Conservation (phyloP, 2,113 vertebrate species). For the Syrmaticus mikado region DNA sequence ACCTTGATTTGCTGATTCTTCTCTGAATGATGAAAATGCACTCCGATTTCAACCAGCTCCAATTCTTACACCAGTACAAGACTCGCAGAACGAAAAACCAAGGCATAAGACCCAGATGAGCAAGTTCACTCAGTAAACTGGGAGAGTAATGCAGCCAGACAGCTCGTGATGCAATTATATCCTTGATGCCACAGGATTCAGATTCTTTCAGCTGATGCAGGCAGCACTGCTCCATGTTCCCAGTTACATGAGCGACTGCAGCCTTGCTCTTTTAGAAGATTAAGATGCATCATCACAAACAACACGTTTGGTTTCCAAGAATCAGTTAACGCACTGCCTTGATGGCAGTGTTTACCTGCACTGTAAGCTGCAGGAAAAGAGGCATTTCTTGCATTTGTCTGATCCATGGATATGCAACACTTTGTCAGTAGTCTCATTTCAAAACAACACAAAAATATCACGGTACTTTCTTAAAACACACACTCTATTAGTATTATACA, state of each 20-base stretch:
- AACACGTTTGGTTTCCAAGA: background rate
- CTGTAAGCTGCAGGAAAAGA: background rate
- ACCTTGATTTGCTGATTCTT: background rate
- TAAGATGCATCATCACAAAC: background rate
- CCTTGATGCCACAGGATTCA: background rate
- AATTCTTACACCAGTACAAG: background rate
- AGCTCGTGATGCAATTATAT: background rate
- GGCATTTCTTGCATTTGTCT: background rate
- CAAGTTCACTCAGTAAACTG: background rate
- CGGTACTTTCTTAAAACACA: background rate
- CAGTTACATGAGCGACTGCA: background rate
- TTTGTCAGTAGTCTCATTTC: background rate
- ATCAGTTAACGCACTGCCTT: background rate
- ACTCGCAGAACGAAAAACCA: background rate
- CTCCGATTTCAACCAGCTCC: constrained; percentile 8
- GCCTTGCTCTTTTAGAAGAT: background rate
- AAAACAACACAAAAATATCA: background rate
- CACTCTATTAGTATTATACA: background rate
- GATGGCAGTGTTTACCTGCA: background rate
- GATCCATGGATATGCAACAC: background rate
- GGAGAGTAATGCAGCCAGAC: background rate
- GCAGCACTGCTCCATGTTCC: background rate
- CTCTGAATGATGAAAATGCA: background rate
- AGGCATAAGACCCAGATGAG: background rate
- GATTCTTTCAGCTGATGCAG: background rate